Conservation (phyloP, 2,113 vertebrate species). For the Pelusios castaneus region DNA sequence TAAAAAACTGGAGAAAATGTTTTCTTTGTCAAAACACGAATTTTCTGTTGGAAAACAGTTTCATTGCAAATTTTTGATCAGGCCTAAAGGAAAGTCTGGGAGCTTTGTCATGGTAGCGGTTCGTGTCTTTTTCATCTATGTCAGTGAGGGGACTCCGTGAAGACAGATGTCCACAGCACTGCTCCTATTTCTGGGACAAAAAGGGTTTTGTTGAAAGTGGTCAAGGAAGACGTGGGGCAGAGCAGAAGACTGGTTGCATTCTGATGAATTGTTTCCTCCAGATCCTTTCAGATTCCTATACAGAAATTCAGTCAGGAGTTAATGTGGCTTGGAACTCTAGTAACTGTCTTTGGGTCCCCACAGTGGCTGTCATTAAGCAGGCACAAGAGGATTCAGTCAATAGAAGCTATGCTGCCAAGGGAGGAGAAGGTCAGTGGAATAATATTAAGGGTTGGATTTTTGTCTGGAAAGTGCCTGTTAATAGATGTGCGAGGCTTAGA, state of each 20-base stretch:
- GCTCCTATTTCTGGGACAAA: not conserved
- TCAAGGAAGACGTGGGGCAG: not conserved
- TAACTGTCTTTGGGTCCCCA: not conserved
- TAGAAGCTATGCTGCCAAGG: not conserved
- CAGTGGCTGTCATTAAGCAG: not conserved
- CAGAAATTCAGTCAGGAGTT: not conserved
- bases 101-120: not conserved
- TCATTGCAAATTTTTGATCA: not conserved
- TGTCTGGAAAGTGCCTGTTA: not conserved
- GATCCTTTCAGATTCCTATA: not conserved
- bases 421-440: not conserved
- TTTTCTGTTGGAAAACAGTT: not conserved
- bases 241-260: not conserved
- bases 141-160: not conserved
- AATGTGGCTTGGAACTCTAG: not conserved
- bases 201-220: not conserved
- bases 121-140: not conserved
- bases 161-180: not conserved
- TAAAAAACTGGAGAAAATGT: not conserved
- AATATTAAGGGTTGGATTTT: not conserved
- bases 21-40: not conserved
- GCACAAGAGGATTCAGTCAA: not conserved
- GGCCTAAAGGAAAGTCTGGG: not conserved
- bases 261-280: not conserved
- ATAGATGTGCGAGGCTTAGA: not conserved